Evolutionary conservation across 2,113 vertebrate species (phyloP), one percentile per base, ranked within the genome.

Genomic region (Stigmatopora nigra): DNA sequence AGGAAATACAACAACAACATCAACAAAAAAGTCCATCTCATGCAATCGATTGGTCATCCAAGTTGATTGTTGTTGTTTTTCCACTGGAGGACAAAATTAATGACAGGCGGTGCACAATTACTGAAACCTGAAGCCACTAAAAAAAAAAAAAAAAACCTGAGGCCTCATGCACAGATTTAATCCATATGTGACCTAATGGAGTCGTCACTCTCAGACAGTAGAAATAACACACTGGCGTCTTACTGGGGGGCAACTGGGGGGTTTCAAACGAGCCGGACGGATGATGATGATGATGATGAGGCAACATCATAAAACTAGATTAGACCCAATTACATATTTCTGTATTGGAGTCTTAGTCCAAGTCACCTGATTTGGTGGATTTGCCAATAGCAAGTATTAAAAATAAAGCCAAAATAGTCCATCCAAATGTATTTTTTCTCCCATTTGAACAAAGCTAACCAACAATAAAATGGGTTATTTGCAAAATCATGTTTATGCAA

Each of bases 81-180:
- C 67, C 67, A 46, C 73, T 64, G 44, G 53, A 69, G 63, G 52
- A 81, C 74, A 78, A 89, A 88, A 90, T 87, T 84, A 84, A 87
- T 84, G 68, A 72, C 88, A 89, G 90, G 76, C 77, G 64, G 62
- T 67, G 78, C 61, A 66, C 70, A 89, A 86, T 87, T 88, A 83
- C 75, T 73, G 67, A 78, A 75, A 64, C 78, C 58, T 55, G 69
- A 65, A 63, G 64, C 68, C 69, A 72, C 65, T n/a, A n/a, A n/a
- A 78, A 79, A 61, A 61, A 61, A 72, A 64, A 31, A 31, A 31
- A 78, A 79, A 61, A 61, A 61, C n/a, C 38, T 9, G 68, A 63
- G 78, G 68, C 86, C 87, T 86, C 76, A 78, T 89, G 87, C 84
- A 71, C n/a, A 6, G 61, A 64, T 71, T 61, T 70, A 55, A 46